Evolutionary conservation across 2,888 invertebrate species (phyloP).

Genomic region (Synanthedon tipuliformis): DNA sequence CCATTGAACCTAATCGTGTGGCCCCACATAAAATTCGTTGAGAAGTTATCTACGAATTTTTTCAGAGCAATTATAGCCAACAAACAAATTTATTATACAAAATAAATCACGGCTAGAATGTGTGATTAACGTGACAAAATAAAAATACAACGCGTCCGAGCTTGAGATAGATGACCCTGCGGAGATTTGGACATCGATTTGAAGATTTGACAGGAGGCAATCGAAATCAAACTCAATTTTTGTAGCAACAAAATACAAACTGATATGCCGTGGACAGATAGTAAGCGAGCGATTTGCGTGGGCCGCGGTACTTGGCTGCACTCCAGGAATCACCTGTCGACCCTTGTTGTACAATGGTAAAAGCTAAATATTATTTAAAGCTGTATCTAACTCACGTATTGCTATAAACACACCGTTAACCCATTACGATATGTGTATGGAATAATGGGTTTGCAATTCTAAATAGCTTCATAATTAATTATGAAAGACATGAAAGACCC

Average conservation of each 20-base stretch:
- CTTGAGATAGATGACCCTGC: slow-evolving; percentile 46
- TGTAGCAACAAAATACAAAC: slow-evolving; percentile 19
- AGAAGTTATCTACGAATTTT: no score
- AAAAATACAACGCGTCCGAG: slow-evolving; percentile 40
- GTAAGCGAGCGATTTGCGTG: slow-evolving; percentile 42
- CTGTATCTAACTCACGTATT: slow-evolving; percentile 16
- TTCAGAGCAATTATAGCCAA: background rate
- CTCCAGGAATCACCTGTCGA: slow-evolving; percentile 63
- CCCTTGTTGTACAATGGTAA: slow-evolving; percentile 60
- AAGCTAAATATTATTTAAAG: slow-evolving; percentile 58
- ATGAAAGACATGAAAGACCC: background rate
- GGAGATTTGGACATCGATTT: slow-evolving; percentile 60
- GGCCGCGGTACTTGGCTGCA: slow-evolving; percentile 37
- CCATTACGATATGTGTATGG: background rate
- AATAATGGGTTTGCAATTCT: background rate
- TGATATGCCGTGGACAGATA: slow-evolving; percentile 10
- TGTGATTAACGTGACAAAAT: slow-evolving; percentile 38
- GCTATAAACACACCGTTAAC: background rate
- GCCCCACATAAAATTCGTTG: no score
- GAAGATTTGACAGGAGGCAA: slow-evolving; percentile 22
- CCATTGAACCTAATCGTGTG: no score
- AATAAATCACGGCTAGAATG: background rate
- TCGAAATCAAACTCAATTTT: slow-evolving; percentile 18
- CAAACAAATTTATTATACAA: background rate
- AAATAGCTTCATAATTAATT: background rate